phyloP scores from a whole-genome alignment of 2,797 vertebrate genomes.

The Arnoldichthys spilopterus region DNA sequence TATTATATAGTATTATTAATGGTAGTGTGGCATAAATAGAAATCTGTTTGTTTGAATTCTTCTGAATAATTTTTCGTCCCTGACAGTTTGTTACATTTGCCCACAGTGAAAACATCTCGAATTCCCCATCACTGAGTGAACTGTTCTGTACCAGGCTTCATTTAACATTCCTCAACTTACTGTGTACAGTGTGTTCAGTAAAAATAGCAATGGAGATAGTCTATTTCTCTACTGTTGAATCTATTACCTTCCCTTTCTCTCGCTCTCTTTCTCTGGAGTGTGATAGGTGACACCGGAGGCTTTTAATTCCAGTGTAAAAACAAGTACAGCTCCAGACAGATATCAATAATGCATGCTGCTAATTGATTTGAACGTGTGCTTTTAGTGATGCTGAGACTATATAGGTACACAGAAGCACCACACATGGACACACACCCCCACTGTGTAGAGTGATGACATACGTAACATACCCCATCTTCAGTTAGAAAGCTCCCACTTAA shows the following conservation, averaged over 20 bases:
- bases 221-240: background rate
- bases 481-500: conserved; percentile 7
- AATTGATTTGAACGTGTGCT: conserved; percentile 81
- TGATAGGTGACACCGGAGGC: conserved; percentile 80
- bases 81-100: background rate
- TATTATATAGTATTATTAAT: too few relatives aligned
- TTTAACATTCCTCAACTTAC: background rate
- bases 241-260: conserved; percentile 12
- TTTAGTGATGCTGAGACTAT: conserved; percentile 70
- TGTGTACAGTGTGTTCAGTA: conserved; percentile 2
- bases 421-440: conserved; percentile 38
- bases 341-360: conserved; percentile 82
- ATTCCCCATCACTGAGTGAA: background rate
- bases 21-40: too few relatives aligned
- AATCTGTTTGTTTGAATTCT: too few relatives aligned
- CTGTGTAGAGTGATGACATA: background rate
- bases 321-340: conserved; percentile 81
- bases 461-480: background rate
- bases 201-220: conserved; percentile 10
- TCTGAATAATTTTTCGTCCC: background rate
- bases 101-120: background rate
- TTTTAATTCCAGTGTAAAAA: conserved; percentile 86
- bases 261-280: conserved; percentile 46
- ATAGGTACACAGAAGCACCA: conserved; percentile 65
- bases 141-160: background rate